Evolutionary conservation across 2,797 vertebrate genomes (phyloP).

Genomic region (Gastrophryne carolinensis): DNA sequence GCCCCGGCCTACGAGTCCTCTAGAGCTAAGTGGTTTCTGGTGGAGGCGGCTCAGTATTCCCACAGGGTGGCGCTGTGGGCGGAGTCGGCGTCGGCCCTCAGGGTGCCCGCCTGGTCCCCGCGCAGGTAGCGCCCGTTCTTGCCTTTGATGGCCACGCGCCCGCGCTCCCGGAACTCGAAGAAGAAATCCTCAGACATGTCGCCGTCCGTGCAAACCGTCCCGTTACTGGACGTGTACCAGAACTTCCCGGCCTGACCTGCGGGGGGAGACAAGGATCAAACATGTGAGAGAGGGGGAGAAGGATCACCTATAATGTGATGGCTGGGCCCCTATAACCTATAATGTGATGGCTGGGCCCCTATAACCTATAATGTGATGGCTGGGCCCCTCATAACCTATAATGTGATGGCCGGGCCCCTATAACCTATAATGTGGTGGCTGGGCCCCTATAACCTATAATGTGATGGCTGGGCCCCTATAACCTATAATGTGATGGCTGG

Average conservation of each 20-base stretch:
- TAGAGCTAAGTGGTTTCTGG: conserved; percentile 25
- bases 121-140: conserved; percentile 86
- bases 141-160: conserved; percentile 85
- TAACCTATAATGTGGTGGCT: too few species aligned
- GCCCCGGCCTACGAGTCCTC: not conserved
- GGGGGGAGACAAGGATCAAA: too few species aligned
- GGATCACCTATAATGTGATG: too few species aligned
- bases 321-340: too few species aligned
- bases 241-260: conserved; percentile 83
- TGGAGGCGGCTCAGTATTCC: conserved; percentile 80
- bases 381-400: too few species aligned
- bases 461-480: too few species aligned
- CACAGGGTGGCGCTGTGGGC: conserved; percentile 80
- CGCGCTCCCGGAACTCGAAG: conserved; percentile 85
- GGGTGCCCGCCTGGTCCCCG: conserved; percentile 86
- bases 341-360: too few species aligned
- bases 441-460: too few species aligned
- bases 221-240: conserved; percentile 87
- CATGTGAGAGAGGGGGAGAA: not conserved
- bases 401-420: too few species aligned
- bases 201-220: conserved; percentile 86
- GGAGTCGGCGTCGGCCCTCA: conserved; percentile 82
- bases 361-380: too few species aligned
- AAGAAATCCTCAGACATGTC: conserved; percentile 87
- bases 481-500: too few species aligned